Conservation (phyloP, 2,797 vertebrate genomes). For the Aldrovandia affinis region DNA sequence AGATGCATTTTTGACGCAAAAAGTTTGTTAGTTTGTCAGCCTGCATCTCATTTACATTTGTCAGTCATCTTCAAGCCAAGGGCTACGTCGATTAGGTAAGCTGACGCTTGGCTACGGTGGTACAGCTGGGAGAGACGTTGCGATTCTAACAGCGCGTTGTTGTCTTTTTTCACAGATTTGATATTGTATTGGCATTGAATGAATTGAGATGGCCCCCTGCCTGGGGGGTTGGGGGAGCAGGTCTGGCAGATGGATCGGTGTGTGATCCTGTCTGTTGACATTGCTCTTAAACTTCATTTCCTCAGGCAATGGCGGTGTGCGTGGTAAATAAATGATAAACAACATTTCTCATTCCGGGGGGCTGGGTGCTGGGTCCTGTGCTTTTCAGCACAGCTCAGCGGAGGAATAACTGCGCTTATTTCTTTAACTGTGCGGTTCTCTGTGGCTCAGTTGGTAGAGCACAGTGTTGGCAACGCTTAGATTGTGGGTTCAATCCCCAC, state of each 20-base stretch:
- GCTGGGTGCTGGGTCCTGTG: conserved; percentile 37
- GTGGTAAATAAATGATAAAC: conserved; percentile 83
- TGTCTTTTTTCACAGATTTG: conserved; percentile 18
- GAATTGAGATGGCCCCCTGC: conserved; percentile 74
- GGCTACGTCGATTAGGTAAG: background rate
- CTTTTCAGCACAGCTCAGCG: conserved; percentile 53
- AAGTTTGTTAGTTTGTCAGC: conserved; percentile 32
- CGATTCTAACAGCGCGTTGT: background rate
- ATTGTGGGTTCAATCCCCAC: too few relatives aligned
- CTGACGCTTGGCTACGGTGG: conserved; percentile 37
- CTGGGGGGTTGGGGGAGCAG: conserved; percentile 70
- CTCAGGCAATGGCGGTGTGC: conserved; percentile 57
- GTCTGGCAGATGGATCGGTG: conserved; percentile 70
- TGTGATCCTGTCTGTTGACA: conserved; percentile 84
- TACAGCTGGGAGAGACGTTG: conserved; percentile 33
- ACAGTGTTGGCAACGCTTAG: too few relatives aligned
- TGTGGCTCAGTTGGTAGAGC: too few relatives aligned
- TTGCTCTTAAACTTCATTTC: conserved; percentile 76
- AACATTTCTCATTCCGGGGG: conserved; percentile 56
- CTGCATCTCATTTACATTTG: conserved; percentile 21
- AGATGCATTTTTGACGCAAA: background rate
- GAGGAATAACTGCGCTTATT: conserved; percentile 64
- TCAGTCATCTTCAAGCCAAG: background rate
- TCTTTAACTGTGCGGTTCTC: too few relatives aligned
- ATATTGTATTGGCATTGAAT: conserved; percentile 52